phyloP scores from a whole-genome alignment of 2,797 vertebrate species.

The Onychomys arenicola region DNA sequence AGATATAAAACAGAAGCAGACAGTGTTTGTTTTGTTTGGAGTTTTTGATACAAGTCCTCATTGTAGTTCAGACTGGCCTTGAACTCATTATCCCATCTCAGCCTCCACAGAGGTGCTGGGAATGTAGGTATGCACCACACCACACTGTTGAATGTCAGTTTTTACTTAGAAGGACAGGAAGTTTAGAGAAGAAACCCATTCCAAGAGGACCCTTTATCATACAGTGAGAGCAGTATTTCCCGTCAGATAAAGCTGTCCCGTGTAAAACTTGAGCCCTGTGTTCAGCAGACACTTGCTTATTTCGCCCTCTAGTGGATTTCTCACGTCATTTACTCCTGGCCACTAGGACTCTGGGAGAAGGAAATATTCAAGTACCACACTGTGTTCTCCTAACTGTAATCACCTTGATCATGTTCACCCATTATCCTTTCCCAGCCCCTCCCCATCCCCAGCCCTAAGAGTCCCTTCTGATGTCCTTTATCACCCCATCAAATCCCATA shows the following conservation, averaged over 20 bases:
- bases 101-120: not conserved
- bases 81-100: not conserved
- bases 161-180: not conserved
- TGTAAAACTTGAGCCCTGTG: not conserved
- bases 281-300: not conserved
- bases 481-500: not conserved
- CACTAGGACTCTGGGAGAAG: not conserved
- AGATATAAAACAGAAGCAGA: not conserved
- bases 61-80: not conserved
- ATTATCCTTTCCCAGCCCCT: too few relatives aligned
- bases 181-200: not conserved
- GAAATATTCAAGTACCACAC: not conserved
- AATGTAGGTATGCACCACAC: not conserved
- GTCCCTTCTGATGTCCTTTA: not conserved
- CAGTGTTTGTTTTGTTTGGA: not conserved
- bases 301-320: conserved; percentile 54
- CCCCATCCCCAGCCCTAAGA: not conserved
- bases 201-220: not conserved
- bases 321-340: not conserved
- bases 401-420: not conserved
- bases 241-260: not conserved
- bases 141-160: not conserved
- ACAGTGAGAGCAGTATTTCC: not conserved
- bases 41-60: not conserved
- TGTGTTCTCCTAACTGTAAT: not conserved